Evolutionary conservation across 2,113 vertebrate species (phyloP), one percentile per base, ranked within the genome.

Genomic region (Tor tambroides): DNA sequence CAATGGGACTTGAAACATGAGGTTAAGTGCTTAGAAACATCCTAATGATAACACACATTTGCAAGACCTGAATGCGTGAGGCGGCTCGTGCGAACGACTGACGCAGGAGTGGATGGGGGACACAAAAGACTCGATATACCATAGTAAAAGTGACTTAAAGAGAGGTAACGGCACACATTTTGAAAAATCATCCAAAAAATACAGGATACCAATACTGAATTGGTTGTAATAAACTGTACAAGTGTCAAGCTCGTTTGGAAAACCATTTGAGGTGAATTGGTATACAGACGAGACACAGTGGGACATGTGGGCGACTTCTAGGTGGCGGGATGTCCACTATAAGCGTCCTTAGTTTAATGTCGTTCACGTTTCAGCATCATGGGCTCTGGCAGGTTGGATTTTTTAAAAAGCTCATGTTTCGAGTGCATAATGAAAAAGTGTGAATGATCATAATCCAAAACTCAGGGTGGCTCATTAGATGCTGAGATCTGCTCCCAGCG

Each of bases 21-120:
- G 91, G 90, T 92, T 94, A 95, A 95, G 94, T 94, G 94, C 94
- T 92, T 92, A 91, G 91, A 92, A 92, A 91, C 85, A 89, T 11
- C 83, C 43, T 75, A 86, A 77, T 80, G 35, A 74, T 74, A 80
- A 84, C 89, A 19, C 56, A 65, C 35, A 69, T 51, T 63, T 49
- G 51, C 46, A 41, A 71, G 59, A 61, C 78, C 61, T 49, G 80
- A 83, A 41, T 83, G 80, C 59, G 30, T 83, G 80, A 30, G 59
- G 21, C 4, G 43, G 43, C 43, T 12, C 10, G 11, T 12, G 43
- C 43, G 43, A 46, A 46, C 11, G 43, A 11, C 43, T 46, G 43
- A 46, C 0, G 15, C 28, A 17, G 17, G 75, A 51, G 26, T 35
- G 76, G 28, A 32, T 23, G 80, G 19, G 87, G 32, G 82, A 71